These are phyloP conservation scores for Orycteropus afer DNA, from an alignment of 2,113 vertebrate genomes.

Conservation along the genomic window DNA sequence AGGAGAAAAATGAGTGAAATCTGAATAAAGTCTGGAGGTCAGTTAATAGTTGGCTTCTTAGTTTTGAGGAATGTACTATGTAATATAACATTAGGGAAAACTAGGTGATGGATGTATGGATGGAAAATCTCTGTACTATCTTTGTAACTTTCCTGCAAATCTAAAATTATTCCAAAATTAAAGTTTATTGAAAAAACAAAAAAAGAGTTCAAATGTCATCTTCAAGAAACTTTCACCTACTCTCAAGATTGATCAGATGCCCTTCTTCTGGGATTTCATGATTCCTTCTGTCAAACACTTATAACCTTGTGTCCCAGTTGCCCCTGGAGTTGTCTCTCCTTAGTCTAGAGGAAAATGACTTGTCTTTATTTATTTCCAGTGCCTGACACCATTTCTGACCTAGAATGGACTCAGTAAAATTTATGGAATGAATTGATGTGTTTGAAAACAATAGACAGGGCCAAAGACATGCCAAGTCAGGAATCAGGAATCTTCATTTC, in stretches of 20 bases:
- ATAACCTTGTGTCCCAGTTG: not conserved
- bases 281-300: not conserved
- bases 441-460: slow-evolving; percentile 38
- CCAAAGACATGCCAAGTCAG: not conserved
- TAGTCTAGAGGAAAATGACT: not conserved
- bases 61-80: not conserved
- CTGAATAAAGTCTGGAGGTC: not conserved
- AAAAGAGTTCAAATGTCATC: not conserved
- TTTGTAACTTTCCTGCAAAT: not conserved
- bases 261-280: not conserved
- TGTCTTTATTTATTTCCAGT: not conserved
- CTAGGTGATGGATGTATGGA: not conserved
- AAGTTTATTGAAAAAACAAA: not conserved
- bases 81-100: not conserved
- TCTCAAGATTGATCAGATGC: not conserved
- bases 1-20: not conserved
- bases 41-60: not conserved
- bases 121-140: not conserved
- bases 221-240: not conserved
- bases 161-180: not conserved
- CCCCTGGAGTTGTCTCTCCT: not conserved
- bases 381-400: not conserved
- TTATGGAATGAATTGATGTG: not conserved
- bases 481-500: not conserved
- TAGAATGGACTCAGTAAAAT: not conserved